phyloP scores from a whole-genome alignment of 2,113 vertebrate genomes.

The Thinocorus orbignyianus region DNA sequence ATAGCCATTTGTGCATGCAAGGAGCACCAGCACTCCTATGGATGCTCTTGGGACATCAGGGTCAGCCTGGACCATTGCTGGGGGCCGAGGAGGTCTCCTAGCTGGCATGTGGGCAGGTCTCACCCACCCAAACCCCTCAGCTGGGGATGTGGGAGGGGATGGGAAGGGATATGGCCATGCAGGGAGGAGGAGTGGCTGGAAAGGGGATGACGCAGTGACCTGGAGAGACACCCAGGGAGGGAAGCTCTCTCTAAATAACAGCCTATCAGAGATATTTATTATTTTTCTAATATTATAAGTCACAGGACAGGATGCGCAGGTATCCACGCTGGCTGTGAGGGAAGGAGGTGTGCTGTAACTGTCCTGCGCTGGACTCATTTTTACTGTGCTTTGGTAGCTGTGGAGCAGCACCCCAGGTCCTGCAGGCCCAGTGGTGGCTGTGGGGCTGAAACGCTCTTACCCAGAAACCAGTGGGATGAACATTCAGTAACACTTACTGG shows the following conservation, averaged over 20 bases:
- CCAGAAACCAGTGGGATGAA: background rate
- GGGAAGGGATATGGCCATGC: background rate
- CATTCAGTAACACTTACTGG: background rate
- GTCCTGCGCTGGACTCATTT: background rate
- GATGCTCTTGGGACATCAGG: background rate
- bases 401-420: background rate
- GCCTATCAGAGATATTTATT: background rate
- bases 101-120: background rate
- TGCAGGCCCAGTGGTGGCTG: background rate
- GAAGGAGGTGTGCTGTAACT: background rate
- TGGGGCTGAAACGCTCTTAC: background rate
- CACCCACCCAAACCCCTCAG: background rate
- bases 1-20: background rate
- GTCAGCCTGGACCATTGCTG: rapidly evolving
- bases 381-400: background rate
- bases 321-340: background rate
- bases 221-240: background rate
- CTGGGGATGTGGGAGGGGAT: background rate
- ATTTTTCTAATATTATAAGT: background rate
- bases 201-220: background rate
- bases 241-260: background rate
- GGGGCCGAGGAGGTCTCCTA: rapidly evolving
- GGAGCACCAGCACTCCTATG: background rate
- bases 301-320: background rate
- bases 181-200: background rate